Evolutionary conservation across 2,113 vertebrate genomes (phyloP), one percentile per base, ranked within the genome.

Genomic region (Hirundichthys speculiger): DNA sequence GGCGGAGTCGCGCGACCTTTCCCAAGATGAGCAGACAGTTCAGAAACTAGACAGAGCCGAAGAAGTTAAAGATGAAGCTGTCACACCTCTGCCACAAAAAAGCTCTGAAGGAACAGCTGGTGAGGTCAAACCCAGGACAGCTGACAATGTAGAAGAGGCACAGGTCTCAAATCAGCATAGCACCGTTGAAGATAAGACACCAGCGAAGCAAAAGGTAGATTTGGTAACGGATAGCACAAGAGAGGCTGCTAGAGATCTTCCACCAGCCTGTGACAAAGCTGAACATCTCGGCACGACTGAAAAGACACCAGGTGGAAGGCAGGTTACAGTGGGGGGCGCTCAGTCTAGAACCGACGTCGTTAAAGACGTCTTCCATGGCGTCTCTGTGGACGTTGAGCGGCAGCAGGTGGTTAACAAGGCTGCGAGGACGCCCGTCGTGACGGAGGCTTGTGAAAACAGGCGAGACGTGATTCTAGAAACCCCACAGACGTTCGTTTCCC

Each of bases 351-450:
- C 41, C 13, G 30, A 62, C 16, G 42, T 8, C 5, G 4, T 54
- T 30, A 42, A 60, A 20, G 34, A 6, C 6, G 11, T 6, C 11
- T 4, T 34, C 11, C 6, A 48, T 1, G 0, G 15, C 1, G 19
- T 21, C 38, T 13, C 50, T 11, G 34, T 62, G 0, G 14, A 11
- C 20, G n/a, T 18, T 19, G 41, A 51, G 2, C 51, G 48, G 4
- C 51, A 65, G 7, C 21, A 69, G 27, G 47, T 2, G 14, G 41
- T 78, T 40, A 50, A 27, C 27, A 68, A 74, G 10, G 0, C 34
- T 41, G 69, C 25, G 4, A 57, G 49, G 24, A 40, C 46, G 8
- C 25, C 50, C 8, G 50, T 25, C 14, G 60, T 64, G 45, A n/a
- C 45, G 27, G 34, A n/a, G 8, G 16, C 11, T 12, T 43, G 58